Conservation (phyloP, 2,113 vertebrate species). For the Madoqua kirkii region DNA sequence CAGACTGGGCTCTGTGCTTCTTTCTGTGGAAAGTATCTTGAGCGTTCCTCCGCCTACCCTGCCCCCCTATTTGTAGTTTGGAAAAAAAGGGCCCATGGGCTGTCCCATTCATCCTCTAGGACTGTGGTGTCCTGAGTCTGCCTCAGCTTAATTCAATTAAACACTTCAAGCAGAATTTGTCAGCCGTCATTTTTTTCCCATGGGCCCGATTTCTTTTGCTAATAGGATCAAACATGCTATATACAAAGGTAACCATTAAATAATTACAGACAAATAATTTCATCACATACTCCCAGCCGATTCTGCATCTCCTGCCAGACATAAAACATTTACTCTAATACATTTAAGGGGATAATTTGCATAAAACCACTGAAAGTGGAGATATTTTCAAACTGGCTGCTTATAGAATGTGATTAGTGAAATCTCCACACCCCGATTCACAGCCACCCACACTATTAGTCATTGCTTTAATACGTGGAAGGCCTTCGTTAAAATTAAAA, state of each 20-base stretch:
- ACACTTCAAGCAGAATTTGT: conserved; percentile 56
- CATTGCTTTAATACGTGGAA: conserved; percentile 63
- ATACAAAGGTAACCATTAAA: conserved; percentile 64
- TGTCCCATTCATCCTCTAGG: conserved; percentile 42
- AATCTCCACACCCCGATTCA: conserved; percentile 19
- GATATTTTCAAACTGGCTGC: conserved; percentile 58
- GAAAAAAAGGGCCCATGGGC: conserved; percentile 41
- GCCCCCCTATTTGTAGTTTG: conserved; percentile 24
- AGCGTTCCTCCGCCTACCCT: background rate
- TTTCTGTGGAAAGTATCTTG: conserved; percentile 59
- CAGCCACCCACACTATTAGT: conserved; percentile 54
- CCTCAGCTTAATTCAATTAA: conserved; percentile 53
- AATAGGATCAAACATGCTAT: conserved; percentile 60
- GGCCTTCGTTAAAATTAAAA: conserved; percentile 62
- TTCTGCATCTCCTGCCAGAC: conserved; percentile 55
- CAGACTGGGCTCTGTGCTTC: conserved; percentile 63
- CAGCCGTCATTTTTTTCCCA: background rate
- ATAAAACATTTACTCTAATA: conserved; percentile 67
- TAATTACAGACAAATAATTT: conserved; percentile 64
- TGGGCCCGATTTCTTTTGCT: conserved; percentile 41
- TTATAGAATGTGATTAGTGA: conserved; percentile 64
- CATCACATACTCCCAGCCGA: conserved; percentile 35
- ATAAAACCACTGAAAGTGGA: conserved; percentile 56
- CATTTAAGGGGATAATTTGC: conserved; percentile 55
- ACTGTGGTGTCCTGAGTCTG: conserved; percentile 18